Evolutionary conservation across 2,113 vertebrate genomes (phyloP).

Genomic region (Narcine bancroftii): DNA sequence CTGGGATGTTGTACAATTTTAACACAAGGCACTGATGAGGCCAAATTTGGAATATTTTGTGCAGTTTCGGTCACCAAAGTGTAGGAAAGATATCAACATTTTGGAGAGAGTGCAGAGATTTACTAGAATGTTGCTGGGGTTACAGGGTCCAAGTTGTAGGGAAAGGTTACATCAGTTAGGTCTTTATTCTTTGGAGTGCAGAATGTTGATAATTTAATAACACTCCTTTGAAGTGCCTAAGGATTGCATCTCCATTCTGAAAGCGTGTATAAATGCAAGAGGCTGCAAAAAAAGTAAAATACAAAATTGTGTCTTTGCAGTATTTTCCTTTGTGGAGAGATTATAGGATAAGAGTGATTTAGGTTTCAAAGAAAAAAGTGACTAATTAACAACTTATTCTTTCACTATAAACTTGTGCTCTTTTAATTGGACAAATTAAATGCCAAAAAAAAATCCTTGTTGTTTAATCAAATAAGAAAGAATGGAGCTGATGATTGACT

Average conservation of each 20-base stretch:
- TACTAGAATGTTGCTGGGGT: no score
- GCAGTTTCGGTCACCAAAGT: no score
- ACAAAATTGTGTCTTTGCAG: background rate
- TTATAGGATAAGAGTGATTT: background rate
- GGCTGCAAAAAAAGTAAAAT: background rate
- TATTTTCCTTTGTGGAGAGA: background rate
- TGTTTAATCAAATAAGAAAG: background rate
- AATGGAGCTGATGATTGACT: background rate
- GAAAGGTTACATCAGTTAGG: no score
- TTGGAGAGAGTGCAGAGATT: no score
- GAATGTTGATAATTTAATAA: no score
- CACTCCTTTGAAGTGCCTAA: background rate
- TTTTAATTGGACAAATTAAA: background rate
- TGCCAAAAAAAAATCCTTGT: background rate
- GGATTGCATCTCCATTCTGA: background rate
- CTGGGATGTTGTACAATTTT: no score
- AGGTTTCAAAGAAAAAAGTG: background rate
- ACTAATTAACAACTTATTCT: background rate
- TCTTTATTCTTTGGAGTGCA: no score
- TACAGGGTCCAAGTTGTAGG: no score
- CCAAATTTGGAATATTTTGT: no score
- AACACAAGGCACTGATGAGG: no score
- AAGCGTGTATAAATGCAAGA: background rate
- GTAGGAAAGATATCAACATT: no score
- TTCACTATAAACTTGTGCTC: background rate